phyloP scores from a whole-genome alignment of 2,888 invertebrate species.

The Polylopha cassiicola region DNA sequence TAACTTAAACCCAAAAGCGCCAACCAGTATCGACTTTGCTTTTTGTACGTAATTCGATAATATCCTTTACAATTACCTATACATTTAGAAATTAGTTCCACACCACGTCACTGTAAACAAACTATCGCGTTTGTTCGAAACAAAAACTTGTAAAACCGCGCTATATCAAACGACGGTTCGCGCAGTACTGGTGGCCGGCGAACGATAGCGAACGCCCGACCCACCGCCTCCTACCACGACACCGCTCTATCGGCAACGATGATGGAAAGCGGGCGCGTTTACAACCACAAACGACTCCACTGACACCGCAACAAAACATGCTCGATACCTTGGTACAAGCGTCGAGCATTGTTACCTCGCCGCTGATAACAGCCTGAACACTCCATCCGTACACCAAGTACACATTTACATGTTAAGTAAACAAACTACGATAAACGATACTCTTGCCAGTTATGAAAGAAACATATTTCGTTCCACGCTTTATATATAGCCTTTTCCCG shows the following conservation, averaged over 20 bases:
- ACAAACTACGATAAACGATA: conserved; percentile 33
- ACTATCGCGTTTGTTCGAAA: conserved; percentile 49
- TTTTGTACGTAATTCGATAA: conserved; percentile 34
- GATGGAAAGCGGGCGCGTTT: conserved; percentile 32
- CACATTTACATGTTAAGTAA: conserved; percentile 31
- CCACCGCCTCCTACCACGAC: conserved; percentile 61
- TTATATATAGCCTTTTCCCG: too few species aligned
- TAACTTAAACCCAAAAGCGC: conserved; percentile 27
- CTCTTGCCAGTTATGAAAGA: conserved; percentile 19
- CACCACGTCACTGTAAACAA: conserved; percentile 66
- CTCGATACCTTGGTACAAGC: conserved; percentile 38
- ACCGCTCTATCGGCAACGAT: conserved; percentile 36
- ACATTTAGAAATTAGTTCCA: conserved; percentile 49
- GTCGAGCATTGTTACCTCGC: conserved; percentile 39
- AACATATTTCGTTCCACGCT: too few species aligned
- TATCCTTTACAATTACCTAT: conserved; percentile 43
- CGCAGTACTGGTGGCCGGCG: conserved; percentile 69
- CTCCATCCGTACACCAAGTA: conserved; percentile 32
- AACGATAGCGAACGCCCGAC: conserved; percentile 71
- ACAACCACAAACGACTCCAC: conserved; percentile 23
- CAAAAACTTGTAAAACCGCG: conserved; percentile 37
- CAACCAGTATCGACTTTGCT: conserved; percentile 10
- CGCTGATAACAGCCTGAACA: conserved; percentile 55
- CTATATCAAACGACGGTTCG: conserved; percentile 64
- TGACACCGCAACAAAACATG: conserved; percentile 21